phyloP scores from a whole-genome alignment of 2,888 invertebrate genomes.

The Ferrisia virgata region DNA sequence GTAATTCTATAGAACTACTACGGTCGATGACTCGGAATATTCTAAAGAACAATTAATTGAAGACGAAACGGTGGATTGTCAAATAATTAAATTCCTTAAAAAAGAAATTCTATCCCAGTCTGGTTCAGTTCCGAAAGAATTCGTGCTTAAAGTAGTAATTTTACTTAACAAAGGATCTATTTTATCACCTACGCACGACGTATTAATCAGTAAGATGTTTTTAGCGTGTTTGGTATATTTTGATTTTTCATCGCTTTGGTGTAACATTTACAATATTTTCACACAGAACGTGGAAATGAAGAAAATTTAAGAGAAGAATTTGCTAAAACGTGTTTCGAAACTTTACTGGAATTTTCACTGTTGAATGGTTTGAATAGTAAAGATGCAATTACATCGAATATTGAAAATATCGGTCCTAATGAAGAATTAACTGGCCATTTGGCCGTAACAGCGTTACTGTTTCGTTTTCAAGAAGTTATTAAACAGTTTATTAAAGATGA shows the following conservation, averaged over 20 bases:
- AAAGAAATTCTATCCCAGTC: slow-evolving; percentile 80
- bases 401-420: neutral
- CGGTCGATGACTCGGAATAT: slow-evolving; percentile 52
- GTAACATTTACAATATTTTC: neutral
- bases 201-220: slow-evolving; percentile 46
- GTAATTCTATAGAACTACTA: slow-evolving; percentile 19
- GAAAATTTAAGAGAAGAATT: slow-evolving; percentile 85
- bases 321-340: slow-evolving; percentile 94
- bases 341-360: slow-evolving; percentile 87
- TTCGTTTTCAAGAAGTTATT: slow-evolving; percentile 89
- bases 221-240: neutral
- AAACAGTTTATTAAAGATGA: slow-evolving; percentile 83
- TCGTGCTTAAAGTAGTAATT: slow-evolving; percentile 77
- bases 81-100: slow-evolving; percentile 75
- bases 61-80: slow-evolving; percentile 79
- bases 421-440: slow-evolving; percentile 58
- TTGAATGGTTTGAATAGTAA: slow-evolving; percentile 64
- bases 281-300: slow-evolving; percentile 47
- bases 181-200: slow-evolving; percentile 61
- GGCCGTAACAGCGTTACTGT: slow-evolving; percentile 87
- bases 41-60: slow-evolving; percentile 59
- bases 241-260: neutral
- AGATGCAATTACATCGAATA: slow-evolving; percentile 52
- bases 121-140: slow-evolving; percentile 72
- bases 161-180: slow-evolving; percentile 82